A percentile compares a stretch with the other conserved stretches of the same genome.
Evolutionary conservation across 2,797 vertebrate species (phyloP).

Genomic region (Sebastes aleutianus): DNA sequence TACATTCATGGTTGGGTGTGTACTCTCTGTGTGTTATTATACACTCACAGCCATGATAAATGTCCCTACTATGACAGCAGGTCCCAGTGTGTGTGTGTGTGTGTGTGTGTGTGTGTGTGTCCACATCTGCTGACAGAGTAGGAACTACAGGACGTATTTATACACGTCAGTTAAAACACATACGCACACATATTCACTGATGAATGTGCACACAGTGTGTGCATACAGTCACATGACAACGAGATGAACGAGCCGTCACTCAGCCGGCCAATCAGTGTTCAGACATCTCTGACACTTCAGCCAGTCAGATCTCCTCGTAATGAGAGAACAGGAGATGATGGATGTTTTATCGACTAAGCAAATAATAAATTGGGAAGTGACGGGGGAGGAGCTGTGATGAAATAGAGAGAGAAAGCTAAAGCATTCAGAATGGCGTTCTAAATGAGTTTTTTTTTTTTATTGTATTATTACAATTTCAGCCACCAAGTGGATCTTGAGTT

Average conservation of each 20-base stretch:
- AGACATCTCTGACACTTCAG: background rate
- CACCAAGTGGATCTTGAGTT: background rate
- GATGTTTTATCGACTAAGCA: slow-evolving; percentile 8
- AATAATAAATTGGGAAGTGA: background rate
- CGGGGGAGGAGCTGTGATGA: background rate
- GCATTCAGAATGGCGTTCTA: background rate
- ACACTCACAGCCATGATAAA: slow-evolving; percentile 30
- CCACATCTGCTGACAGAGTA: slow-evolving; percentile 55
- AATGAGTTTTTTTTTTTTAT: too few relatives aligned
- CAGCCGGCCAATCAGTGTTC: background rate
- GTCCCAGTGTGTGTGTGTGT: slow-evolving; percentile 23
- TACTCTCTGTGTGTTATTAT: background rate
- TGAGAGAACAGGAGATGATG: slow-evolving; percentile 3
- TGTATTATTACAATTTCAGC: too few relatives aligned
- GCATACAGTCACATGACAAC: background rate
- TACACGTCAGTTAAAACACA: slow-evolving; percentile 13
- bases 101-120: slow-evolving; percentile 14
- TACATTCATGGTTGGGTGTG: background rate
- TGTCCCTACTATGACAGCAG: slow-evolving; percentile 23
- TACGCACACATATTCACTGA: background rate
- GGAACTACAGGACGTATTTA: slow-evolving; percentile 12
- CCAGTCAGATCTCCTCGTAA: background rate
- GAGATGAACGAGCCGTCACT: background rate
- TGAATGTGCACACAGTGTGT: background rate
- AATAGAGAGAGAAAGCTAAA: background rate